A percentile compares a stretch with the other conserved stretches of the same genome.
Evolutionary conservation across 2,888 invertebrate genomes (phyloP).

Genomic region (Octodonta nipae): DNA sequence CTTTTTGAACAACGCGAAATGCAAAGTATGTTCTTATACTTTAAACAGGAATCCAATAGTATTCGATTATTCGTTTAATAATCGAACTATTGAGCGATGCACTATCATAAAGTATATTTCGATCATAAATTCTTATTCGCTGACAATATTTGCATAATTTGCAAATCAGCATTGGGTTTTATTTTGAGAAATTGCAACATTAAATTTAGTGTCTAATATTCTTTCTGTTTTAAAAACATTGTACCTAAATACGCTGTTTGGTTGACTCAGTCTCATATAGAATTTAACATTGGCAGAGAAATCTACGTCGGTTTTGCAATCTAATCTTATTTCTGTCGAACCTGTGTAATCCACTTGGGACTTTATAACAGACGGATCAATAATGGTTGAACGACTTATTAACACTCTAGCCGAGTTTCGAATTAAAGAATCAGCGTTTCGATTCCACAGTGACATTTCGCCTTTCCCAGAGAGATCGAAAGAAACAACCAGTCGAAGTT

Average conservation of each 20-base stretch:
- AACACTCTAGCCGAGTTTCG: constrained; percentile 62
- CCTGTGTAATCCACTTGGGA: constrained; percentile 52
- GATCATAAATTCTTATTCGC: no score
- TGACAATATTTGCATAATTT: no score
- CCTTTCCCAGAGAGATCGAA: constrained; percentile 71
- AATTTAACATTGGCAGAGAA: constrained; percentile 61
- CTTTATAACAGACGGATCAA: constrained; percentile 52
- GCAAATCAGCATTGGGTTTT: no score
- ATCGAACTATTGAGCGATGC: no score
- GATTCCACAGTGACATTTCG: constrained; percentile 67
- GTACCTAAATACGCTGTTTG: constrained; percentile 49
- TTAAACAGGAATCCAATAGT: no score
- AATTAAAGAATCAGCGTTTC: constrained; percentile 65
- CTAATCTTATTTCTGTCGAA: constrained; percentile 53
- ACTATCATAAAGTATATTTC: no score
- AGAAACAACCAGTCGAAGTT: constrained; percentile 55
- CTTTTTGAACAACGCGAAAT: no score
- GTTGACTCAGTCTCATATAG: constrained; percentile 63
- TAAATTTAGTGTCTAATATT: no score
- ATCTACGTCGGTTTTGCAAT: constrained; percentile 60
- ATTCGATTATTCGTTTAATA: no score
- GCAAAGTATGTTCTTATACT: no score
- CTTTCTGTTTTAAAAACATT: no score
- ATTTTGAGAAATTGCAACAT: no score
- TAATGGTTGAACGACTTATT: constrained; percentile 46